Percentiles rank a stretch among this genome's conserved stretches.
These are phyloP conservation scores for Terebella lapidaria DNA, from an alignment of 2,888 invertebrate genomes.

Conservation along the genomic window DNA sequence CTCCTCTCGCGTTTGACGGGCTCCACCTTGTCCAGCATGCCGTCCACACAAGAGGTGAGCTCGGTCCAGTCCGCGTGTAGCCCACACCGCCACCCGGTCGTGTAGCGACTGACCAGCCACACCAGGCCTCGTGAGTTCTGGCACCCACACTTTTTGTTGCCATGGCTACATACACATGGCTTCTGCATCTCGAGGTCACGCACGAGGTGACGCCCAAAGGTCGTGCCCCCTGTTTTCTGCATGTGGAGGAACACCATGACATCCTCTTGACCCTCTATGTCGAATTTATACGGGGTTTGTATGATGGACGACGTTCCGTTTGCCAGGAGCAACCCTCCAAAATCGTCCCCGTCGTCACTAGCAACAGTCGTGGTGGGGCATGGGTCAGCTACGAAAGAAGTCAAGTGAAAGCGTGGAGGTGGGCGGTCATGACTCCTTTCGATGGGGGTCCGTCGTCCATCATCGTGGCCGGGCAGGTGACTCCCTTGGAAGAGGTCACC, in stretches of 20 bases:
- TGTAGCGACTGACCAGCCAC: constrained; percentile 81
- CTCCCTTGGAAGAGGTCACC: too few relatives aligned
- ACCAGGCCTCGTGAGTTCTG: constrained; percentile 22
- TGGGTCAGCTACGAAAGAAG: too few relatives aligned
- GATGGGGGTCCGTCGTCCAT: too few relatives aligned
- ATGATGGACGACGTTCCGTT: too few relatives aligned
- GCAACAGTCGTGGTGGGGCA: too few relatives aligned
- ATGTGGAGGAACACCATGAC: constrained; percentile 98
- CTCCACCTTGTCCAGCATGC: constrained; percentile 85
- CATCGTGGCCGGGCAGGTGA: too few relatives aligned
- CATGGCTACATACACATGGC: constrained; percentile 87
- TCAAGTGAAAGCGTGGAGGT: too few relatives aligned
- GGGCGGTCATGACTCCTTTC: too few relatives aligned
- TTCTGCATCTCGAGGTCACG: constrained; percentile 86
- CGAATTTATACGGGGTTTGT: constrained; percentile 17
- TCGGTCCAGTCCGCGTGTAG: constrained; percentile 98
- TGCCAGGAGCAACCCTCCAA: too few relatives aligned
- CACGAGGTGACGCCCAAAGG: constrained; percentile 93
- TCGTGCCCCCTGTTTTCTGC: constrained; percentile 97
- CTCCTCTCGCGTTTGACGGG: constrained; percentile 70
- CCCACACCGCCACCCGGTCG: constrained; percentile 67
- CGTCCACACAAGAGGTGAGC: constrained; percentile 63
- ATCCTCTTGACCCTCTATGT: constrained; percentile 60
- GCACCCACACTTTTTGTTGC: constrained; percentile 69
- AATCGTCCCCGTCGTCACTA: too few relatives aligned